A percentile compares a stretch with the other conserved stretches of the same genome.
phyloP scores from a whole-genome alignment of 2,888 invertebrate species.

The Temnothorax unifasciatus region DNA sequence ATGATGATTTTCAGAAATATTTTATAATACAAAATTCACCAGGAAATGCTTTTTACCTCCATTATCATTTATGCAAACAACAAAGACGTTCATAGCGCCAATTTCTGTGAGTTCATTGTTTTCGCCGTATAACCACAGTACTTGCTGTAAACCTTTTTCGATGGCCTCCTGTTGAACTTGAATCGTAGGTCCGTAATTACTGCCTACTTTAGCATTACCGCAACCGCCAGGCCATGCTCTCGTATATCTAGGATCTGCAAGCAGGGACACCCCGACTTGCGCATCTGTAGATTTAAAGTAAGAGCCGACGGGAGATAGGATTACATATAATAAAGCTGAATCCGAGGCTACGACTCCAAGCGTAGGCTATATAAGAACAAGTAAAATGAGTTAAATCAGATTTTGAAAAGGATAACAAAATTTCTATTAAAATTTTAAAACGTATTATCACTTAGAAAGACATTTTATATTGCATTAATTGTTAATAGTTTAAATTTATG shows the following conservation, averaged over 20 bases:
- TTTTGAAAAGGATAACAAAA: background rate
- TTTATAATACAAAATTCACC: background rate
- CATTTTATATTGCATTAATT: constrained; percentile 7
- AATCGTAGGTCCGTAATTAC: constrained; percentile 96
- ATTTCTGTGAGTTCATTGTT: constrained; percentile 98
- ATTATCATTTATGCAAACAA: constrained; percentile 94
- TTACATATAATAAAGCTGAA: constrained; percentile 96
- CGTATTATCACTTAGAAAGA: background rate
- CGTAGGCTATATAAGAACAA: constrained; percentile 90
- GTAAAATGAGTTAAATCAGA: background rate
- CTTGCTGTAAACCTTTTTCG: constrained; percentile 95
- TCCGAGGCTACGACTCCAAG: constrained; percentile 96
- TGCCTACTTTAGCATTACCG: constrained; percentile 98
- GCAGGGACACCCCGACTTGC: constrained; percentile 92
- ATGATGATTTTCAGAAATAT: background rate
- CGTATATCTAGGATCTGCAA: constrained; percentile 96
- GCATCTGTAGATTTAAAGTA: constrained; percentile 92
- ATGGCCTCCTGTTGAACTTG: constrained; percentile 93
- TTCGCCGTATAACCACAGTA: constrained; percentile 98
- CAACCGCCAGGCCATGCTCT: constrained; percentile 97
- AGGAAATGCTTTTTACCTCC: constrained; percentile 90
- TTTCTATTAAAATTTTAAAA: background rate
- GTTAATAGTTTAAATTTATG: background rate
- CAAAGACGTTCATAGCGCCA: constrained; percentile 99
- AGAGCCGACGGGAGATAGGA: constrained; percentile 96